These are phyloP conservation scores for Bombus affinis DNA, from an alignment of 1,140 invertebrate genomes.

Conservation along the genomic window DNA sequence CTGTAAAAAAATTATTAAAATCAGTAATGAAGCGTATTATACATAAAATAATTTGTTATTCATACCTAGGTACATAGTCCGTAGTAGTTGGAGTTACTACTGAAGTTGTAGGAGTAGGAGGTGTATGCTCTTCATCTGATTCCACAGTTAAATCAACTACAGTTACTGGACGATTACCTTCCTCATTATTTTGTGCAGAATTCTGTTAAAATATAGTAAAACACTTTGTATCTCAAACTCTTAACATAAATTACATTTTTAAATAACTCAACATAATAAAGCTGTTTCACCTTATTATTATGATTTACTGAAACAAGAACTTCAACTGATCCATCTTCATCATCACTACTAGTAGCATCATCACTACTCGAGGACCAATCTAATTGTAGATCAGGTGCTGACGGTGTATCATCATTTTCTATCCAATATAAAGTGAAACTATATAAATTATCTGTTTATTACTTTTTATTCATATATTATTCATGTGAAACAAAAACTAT, in stretches of 20 bases:
- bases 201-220: constrained; percentile 61
- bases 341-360: constrained; percentile 82
- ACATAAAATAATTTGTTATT: neutral
- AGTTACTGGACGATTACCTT: constrained; percentile 79
- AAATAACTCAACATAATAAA: constrained; percentile 5
- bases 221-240: constrained; percentile 1
- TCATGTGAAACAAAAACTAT: constrained; percentile 41
- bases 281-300: constrained; percentile 66
- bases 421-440: constrained; percentile 36
- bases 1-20: constrained; percentile 47
- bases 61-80: constrained; percentile 64
- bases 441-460: neutral
- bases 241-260: constrained; percentile 22
- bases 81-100: constrained; percentile 56
- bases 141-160: constrained; percentile 87
- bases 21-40: neutral
- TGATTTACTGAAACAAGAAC: constrained; percentile 79
- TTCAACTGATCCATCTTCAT: constrained; percentile 85
- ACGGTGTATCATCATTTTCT: constrained; percentile 83
- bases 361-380: constrained; percentile 87
- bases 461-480: constrained; percentile 32
- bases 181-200: constrained; percentile 64
- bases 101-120: constrained; percentile 58
- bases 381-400: constrained; percentile 90
- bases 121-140: constrained; percentile 84